phyloP scores from a whole-genome alignment of 92 coral and sea anemone genomes.

The Phenganax marumi region DNA sequence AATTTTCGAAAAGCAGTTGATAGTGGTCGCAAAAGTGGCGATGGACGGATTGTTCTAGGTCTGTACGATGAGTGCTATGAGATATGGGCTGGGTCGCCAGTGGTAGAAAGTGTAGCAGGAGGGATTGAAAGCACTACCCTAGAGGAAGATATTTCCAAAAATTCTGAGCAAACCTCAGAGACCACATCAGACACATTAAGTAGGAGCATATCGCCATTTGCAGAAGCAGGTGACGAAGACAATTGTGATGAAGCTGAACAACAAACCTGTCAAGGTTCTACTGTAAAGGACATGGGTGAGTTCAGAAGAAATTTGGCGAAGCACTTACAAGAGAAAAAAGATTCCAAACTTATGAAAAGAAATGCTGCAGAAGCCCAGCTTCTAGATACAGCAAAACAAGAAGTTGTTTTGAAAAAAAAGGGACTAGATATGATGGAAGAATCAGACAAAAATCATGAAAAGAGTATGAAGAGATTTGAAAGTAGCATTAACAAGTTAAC shows the following conservation, averaged over 20 bases:
- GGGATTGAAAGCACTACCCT: background rate
- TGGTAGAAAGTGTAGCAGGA: background rate
- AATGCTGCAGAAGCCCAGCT: background rate
- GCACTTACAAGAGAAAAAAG: background rate
- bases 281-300: background rate
- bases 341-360: background rate
- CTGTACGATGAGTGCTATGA: background rate
- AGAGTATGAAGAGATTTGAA: background rate
- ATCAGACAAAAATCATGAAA: conserved; percentile 13
- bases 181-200: too few relatives aligned
- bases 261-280: background rate
- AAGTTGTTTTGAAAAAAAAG: conserved; percentile 8
- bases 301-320: background rate
- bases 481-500: background rate
- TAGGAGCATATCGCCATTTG: background rate
- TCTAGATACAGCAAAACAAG: background rate
- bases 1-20: conserved; percentile 1
- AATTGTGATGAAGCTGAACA: conserved; percentile 28
- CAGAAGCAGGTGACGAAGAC: background rate
- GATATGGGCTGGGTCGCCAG: background rate
- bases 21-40: background rate
- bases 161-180: background rate
- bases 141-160: background rate
- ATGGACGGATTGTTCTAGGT: background rate
- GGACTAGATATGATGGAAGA: background rate